These are phyloP conservation scores for Holothuria glaberrima DNA, from an alignment of 35 echinoderm and acorn worm genomes.

Conservation along the genomic window DNA sequence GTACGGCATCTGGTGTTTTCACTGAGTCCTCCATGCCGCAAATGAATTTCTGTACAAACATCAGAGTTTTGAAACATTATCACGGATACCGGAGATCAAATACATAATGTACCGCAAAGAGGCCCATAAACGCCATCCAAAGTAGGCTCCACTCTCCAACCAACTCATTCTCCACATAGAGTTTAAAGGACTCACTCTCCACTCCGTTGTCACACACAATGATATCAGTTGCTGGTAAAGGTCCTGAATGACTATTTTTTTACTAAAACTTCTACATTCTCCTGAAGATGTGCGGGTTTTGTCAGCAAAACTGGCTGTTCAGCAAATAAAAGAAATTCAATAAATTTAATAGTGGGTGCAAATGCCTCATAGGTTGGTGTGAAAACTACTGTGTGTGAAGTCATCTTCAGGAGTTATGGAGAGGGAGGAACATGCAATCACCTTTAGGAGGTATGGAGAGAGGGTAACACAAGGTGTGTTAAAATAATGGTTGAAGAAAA, in stretches of 20 bases:
- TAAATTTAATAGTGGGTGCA: slow-evolving; percentile 8
- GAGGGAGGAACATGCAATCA: no score
- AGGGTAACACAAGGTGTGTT: background rate
- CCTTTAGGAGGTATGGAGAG: background rate
- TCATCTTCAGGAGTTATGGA: background rate
- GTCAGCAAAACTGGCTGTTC: slow-evolving; percentile 12
- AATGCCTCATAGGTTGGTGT: background rate
- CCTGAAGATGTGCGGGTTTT: background rate
- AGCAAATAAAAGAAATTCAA: background rate
- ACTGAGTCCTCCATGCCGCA: no score
- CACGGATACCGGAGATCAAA: background rate
- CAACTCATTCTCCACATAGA: slow-evolving; percentile 16
- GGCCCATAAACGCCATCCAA: slow-evolving; percentile 19
- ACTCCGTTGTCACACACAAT: slow-evolving; percentile 22
- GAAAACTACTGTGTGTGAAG: slow-evolving; percentile 1
- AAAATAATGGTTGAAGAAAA: background rate
- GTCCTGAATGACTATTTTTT: no score
- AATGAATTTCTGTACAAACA: slow-evolving; percentile 27
- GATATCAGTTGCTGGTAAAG: background rate
- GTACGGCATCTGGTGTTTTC: background rate
- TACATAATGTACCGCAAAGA: slow-evolving; percentile 24
- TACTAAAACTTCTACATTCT: slow-evolving; percentile 1
- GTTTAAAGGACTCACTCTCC: slow-evolving; percentile 2
- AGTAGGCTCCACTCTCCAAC: background rate
- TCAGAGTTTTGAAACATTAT: slow-evolving; percentile 15